These are phyloP conservation scores for Perdita meconis DNA, from an alignment of 2,888 invertebrate species.

Conservation along the genomic window DNA sequence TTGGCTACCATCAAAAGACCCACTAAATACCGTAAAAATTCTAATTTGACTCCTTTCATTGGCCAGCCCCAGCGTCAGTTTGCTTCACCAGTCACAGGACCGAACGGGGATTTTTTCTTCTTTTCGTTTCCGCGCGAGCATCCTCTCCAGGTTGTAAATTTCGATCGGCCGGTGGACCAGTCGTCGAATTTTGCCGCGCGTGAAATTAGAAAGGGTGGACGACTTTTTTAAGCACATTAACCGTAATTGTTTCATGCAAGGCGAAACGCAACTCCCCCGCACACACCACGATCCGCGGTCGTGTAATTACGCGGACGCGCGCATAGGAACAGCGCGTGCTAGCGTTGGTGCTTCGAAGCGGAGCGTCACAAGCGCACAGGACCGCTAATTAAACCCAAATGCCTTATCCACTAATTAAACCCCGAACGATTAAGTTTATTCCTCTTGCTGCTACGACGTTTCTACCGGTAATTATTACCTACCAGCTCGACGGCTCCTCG, in stretches of 20 bases:
- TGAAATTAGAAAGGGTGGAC: constrained; percentile 3
- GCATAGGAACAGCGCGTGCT: constrained; percentile 22
- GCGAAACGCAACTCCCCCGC: constrained; percentile 23
- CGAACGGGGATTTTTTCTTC: not conserved
- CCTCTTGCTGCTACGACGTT: constrained; percentile 38
- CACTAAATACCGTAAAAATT: constrained; percentile 58
- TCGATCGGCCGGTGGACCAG: not conserved
- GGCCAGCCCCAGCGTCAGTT: not conserved
- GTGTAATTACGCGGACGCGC: constrained; percentile 46
- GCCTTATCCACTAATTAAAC: constrained; percentile 69
- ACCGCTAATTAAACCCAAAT: constrained; percentile 67
- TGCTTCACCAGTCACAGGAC: not conserved
- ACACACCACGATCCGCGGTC: constrained; percentile 34
- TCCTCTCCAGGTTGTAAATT: not conserved
- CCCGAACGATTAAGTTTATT: constrained; percentile 62
- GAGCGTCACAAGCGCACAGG: constrained; percentile 43
- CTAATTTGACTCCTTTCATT: constrained; percentile 39
- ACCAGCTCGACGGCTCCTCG: constrained; percentile 42
- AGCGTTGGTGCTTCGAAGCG: constrained; percentile 35
- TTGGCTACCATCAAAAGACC: constrained; percentile 15
- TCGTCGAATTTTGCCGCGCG: not conserved
- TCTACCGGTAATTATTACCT: constrained; percentile 67
- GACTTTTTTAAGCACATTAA: not conserved
- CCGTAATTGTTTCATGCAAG: constrained; percentile 8
- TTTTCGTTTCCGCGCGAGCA: not conserved